Evolutionary conservation across 2,888 invertebrate species (phyloP).

Genomic region (Tetragonisca angustula): DNA sequence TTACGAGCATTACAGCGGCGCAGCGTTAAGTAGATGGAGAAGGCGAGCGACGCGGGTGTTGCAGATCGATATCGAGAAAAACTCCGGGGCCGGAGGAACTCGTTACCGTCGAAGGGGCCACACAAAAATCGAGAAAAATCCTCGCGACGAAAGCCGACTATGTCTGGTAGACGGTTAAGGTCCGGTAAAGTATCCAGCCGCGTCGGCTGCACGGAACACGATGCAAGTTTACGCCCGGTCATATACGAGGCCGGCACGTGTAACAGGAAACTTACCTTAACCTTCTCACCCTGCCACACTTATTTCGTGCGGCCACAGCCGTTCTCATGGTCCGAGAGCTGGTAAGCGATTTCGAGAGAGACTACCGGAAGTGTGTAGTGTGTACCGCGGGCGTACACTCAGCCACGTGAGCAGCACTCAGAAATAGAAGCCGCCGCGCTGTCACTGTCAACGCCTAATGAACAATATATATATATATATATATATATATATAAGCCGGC

Average conservation of each 20-base stretch:
- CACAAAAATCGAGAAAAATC: constrained; percentile 57
- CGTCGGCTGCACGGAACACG: constrained; percentile 61
- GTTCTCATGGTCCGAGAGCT: constrained; percentile 59
- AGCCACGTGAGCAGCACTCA: constrained; percentile 52
- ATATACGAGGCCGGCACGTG: constrained; percentile 55
- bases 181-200: constrained; percentile 53
- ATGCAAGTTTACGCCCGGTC: constrained; percentile 64
- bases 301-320: constrained; percentile 64
- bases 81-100: constrained; percentile 16
- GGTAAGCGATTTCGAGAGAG: constrained; percentile 59
- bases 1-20: too few relatives aligned
- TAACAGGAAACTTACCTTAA: constrained; percentile 69
- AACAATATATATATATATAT: constrained; percentile 75
- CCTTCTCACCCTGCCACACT: constrained; percentile 68
- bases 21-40: constrained; percentile 4
- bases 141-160: constrained; percentile 51
- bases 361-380: constrained; percentile 38
- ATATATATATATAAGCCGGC: constrained; percentile 55
- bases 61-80: constrained; percentile 33
- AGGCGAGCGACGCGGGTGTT: constrained; percentile 16
- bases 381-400: constrained; percentile 16
- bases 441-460: constrained; percentile 80
- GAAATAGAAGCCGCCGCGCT: constrained; percentile 69
- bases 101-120: constrained; percentile 48
- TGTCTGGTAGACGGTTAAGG: constrained; percentile 47